Evolutionary conservation across 2,113 vertebrate genomes (phyloP), one percentile per base, ranked within the genome.

Genomic region (Neodon shergylaensis): DNA sequence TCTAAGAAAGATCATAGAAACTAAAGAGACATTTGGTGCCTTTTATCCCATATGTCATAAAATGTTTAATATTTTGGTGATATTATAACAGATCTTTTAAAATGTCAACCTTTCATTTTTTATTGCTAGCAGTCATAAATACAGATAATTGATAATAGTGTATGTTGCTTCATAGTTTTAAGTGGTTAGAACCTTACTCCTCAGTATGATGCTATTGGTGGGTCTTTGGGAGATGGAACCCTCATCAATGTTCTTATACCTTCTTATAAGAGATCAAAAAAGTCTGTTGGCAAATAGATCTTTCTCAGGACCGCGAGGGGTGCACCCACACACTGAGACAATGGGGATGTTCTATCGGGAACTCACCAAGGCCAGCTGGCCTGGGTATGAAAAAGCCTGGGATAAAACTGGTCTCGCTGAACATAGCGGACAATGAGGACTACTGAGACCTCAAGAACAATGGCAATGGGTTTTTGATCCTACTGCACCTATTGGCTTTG

Each of bases 21-120:
- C 39, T 78, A n/a, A 70, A 87, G 65, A 92, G 63, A 79, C 21
- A 90, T 54, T 87, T 73, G 84, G 58, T 44, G 58, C 72, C 44
- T 93, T 91, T 88, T 61, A 36, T 95, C 24, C 61, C 61, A 42
- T 76, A 81, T 70, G 54, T 28, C 49, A 33, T 21, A 42, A 94
- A 81, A 22, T 76, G 52, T 77, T 85, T 95, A 73, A 76, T 93
- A 85, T 87, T 86, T 89, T 92, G 49, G 74, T 96, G 9, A 33
- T 44, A 74, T 58, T 90, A 42, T 42, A 61, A 91, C 84, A 86
- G 8, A 54, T 61, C 44, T 39, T 94, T 95, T 5, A 36, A 66
- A 95, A 82, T 90, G 90, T n/a, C 19, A 54, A 17, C 47, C 47
- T 49, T 21, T 94, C 61, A 82, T 95, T 68, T 70, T 68, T 36